Conservation (phyloP, 2,888 invertebrate genomes). For the Gryllus longicercus region DNA sequence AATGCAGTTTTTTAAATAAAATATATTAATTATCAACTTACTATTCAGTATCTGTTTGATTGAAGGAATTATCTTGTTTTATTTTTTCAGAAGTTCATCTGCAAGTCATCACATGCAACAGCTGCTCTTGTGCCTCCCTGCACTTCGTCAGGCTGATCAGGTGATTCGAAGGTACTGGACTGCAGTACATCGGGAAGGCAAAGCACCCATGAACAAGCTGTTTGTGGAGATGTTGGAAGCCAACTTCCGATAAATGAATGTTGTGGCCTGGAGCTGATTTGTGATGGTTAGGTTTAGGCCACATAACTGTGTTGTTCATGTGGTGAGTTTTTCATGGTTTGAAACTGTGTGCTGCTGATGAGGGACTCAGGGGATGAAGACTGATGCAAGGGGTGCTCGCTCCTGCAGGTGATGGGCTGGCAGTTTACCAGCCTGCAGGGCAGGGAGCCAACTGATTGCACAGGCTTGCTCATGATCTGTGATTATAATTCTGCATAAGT, state of each 20-base stretch:
- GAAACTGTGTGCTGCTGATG: background rate
- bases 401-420: background rate
- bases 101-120: constrained; percentile 68
- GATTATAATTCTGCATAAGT: background rate
- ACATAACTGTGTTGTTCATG: background rate
- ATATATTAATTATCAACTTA: too few relatives aligned
- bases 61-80: too few relatives aligned
- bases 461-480: background rate
- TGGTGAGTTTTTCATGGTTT: background rate
- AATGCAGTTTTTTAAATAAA: too few relatives aligned
- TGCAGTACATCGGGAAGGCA: constrained; percentile 78
- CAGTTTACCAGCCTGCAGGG: background rate
- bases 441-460: constrained; percentile 17
- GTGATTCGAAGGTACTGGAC: constrained; percentile 90
- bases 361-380: constrained; percentile 32
- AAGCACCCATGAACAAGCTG: constrained; percentile 92
- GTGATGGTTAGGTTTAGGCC: background rate
- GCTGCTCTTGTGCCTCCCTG: constrained; percentile 81
- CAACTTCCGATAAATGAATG: constrained; percentile 41
- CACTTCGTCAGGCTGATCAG: constrained; percentile 84
- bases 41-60: too few relatives aligned
- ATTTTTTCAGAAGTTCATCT: constrained; percentile 36
- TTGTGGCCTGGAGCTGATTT: background rate
- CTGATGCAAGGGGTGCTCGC: constrained; percentile 22
- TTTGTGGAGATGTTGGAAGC: constrained; percentile 95